These are phyloP conservation scores for Danionella cerebrum DNA, from an alignment of 2,113 vertebrate genomes.

Conservation along the genomic window DNA sequence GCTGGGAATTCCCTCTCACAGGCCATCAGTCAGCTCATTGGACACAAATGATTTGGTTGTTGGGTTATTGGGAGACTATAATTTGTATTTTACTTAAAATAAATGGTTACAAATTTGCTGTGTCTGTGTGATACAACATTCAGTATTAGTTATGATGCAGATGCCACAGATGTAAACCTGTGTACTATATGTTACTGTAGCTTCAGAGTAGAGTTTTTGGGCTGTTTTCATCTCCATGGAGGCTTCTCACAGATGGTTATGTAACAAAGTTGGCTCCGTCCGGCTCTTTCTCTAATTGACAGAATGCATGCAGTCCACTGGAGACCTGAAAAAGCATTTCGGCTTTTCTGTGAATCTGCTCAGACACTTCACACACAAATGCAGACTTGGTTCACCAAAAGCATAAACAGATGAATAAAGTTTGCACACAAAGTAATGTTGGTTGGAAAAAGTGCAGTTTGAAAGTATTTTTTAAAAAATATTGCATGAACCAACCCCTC, in stretches of 20 bases:
- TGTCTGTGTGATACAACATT: conserved; percentile 33
- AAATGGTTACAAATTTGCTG: conserved; percentile 46
- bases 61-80: conserved; percentile 51
- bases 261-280: not conserved
- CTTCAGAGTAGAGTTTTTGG: conserved; percentile 6
- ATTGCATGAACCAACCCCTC: too few relatives aligned
- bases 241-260: conserved; percentile 14
- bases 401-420: too few relatives aligned
- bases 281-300: conserved; percentile 4
- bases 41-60: conserved; percentile 25
- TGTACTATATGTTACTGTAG: too few relatives aligned
- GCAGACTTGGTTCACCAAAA: too few relatives aligned
- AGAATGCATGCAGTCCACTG: not conserved
- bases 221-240: not conserved
- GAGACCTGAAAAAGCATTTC: not conserved
- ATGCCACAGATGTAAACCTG: too few relatives aligned
- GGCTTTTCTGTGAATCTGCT: not conserved
- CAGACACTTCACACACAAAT: too few relatives aligned
- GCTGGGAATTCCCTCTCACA: conserved; percentile 10
- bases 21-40: conserved; percentile 23
- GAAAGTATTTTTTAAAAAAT: too few relatives aligned
- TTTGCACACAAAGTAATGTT: too few relatives aligned
- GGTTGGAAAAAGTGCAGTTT: too few relatives aligned
- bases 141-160: too few relatives aligned
- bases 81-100: conserved; percentile 66